A percentile compares a stretch with the other conserved stretches of the same genome.
These are phyloP conservation scores for Ceratosolen solmsi DNA, from an alignment of 1,140 invertebrate species.

Conservation along the genomic window DNA sequence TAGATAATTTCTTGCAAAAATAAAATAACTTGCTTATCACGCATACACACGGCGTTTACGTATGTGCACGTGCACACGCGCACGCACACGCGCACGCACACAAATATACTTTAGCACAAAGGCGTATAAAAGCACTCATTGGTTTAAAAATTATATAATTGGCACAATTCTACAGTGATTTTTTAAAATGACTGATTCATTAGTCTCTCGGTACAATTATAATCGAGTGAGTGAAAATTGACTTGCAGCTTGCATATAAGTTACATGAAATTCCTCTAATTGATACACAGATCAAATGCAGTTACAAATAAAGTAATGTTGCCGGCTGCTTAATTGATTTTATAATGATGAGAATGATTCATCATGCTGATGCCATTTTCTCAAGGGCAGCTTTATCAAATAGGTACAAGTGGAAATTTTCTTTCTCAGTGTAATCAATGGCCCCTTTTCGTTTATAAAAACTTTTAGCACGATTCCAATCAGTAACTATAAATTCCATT, in stretches of 20 bases:
- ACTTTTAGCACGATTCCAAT: conserved; percentile 85
- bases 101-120: no score
- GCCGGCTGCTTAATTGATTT: neutral
- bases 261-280: neutral
- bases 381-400: conserved; percentile 72
- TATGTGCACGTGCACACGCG: no score
- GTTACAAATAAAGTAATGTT: neutral
- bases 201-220: neutral
- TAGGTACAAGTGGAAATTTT: conserved; percentile 78
- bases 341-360: conserved; percentile 3
- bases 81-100: neutral
- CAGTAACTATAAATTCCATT: conserved; percentile 84
- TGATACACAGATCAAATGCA: conserved; percentile 4
- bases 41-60: no score
- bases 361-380: conserved; percentile 55
- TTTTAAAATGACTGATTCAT: neutral
- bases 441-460: conserved; percentile 84
- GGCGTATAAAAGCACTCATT: neutral
- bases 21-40: neutral
- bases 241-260: neutral
- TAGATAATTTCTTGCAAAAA: neutral
- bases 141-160: conserved; percentile 14
- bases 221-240: neutral
- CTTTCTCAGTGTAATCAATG: conserved; percentile 77
- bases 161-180: conserved; percentile 13